phyloP scores from a whole-genome alignment of 1,140 invertebrate genomes.

The Drosophila punjabiensis region DNA sequence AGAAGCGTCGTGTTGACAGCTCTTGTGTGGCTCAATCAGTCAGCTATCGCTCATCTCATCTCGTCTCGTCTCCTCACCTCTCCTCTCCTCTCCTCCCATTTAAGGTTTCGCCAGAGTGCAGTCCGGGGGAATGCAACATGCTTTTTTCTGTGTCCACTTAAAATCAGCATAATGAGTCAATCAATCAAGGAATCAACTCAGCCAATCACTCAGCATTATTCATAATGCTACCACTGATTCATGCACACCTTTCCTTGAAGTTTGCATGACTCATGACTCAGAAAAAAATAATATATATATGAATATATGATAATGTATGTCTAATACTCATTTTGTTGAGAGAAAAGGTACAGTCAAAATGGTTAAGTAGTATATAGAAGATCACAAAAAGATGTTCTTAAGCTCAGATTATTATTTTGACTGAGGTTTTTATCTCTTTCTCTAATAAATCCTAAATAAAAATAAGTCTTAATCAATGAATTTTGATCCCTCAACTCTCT shows the following conservation, averaged over 20 bases:
- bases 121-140: constrained; percentile 9
- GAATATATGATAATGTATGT: too few relatives aligned
- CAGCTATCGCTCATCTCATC: constrained; percentile 9
- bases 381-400: too few relatives aligned
- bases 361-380: too few relatives aligned
- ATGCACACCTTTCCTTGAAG: neutral
- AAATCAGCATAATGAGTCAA: constrained; percentile 34
- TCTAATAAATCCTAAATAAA: too few relatives aligned
- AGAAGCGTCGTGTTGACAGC: constrained; percentile 59
- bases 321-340: too few relatives aligned
- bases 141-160: neutral
- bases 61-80: neutral
- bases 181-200: constrained; percentile 11
- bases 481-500: neutral
- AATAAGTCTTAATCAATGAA: neutral
- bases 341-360: too few relatives aligned
- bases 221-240: neutral
- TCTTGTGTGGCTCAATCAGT: constrained; percentile 62
- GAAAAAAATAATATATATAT: too few relatives aligned
- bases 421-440: too few relatives aligned
- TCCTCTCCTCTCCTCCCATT: neutral
- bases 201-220: constrained; percentile 7
- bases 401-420: too few relatives aligned
- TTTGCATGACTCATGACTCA: neutral
- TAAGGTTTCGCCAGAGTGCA: neutral